phyloP scores from a whole-genome alignment of 2,888 invertebrate genomes.

The Mesochorus sp. region DNA sequence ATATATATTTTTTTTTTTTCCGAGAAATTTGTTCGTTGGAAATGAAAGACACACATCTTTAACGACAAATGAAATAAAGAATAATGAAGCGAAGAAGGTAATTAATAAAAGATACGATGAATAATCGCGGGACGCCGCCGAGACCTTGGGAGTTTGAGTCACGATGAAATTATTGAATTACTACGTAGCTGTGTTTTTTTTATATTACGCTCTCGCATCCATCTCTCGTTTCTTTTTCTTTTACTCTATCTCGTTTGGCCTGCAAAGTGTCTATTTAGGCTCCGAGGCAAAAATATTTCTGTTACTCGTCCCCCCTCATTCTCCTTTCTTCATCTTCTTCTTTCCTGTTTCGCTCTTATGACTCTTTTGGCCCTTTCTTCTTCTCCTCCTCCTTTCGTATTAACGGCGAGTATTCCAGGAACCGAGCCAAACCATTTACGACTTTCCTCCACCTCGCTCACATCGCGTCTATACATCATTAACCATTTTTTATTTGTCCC shows the following conservation, averaged over 20 bases:
- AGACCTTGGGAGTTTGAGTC: no score
- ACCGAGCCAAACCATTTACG: constrained; percentile 54
- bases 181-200: constrained; percentile 62
- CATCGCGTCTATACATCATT: neutral
- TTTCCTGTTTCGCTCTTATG: constrained; percentile 27
- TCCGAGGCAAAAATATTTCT: constrained; percentile 52
- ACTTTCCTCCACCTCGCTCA: constrained; percentile 11
- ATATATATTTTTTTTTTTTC: no score
- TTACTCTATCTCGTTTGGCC: constrained; percentile 50
- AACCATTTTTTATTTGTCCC: neutral
- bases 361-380: constrained; percentile 33
- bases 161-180: constrained; percentile 69
- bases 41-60: no score
- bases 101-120: no score
- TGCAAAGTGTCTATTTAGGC: constrained; percentile 63
- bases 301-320: no score
- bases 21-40: no score
- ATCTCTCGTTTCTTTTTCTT: constrained; percentile 19
- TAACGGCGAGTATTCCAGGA: constrained; percentile 53
- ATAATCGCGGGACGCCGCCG: no score
- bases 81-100: no score
- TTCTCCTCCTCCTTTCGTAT: constrained; percentile 2
- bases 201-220: constrained; percentile 38
- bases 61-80: no score
- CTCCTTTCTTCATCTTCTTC: constrained; percentile 37